These are phyloP conservation scores for Tangara arthus DNA, from an alignment of 2,797 vertebrate genomes.

Conservation along the genomic window DNA sequence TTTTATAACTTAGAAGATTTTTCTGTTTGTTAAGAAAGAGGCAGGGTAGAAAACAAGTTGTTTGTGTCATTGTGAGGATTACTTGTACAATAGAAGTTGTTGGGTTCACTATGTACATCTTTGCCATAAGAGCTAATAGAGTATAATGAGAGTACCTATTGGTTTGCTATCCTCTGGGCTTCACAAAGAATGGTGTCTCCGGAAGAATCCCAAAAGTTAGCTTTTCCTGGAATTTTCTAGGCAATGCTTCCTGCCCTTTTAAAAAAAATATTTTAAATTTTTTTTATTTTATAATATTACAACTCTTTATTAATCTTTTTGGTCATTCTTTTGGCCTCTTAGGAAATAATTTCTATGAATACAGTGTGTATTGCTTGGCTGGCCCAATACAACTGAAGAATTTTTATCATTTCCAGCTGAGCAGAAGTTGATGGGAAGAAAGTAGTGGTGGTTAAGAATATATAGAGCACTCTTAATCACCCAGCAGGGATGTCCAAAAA, in stretches of 20 bases:
- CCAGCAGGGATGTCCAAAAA: background rate
- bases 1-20: background rate
- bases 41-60: background rate
- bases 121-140: background rate
- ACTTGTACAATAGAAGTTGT: background rate
- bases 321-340: background rate
- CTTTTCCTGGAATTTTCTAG: background rate
- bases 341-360: background rate
- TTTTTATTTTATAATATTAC: background rate
- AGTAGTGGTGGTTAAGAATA: background rate
- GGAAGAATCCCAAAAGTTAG: background rate
- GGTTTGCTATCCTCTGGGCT: background rate
- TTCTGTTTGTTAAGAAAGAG: background rate
- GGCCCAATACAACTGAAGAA: background rate
- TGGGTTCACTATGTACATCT: background rate
- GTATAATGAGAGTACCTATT: background rate
- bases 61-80: background rate
- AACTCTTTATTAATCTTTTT: background rate
- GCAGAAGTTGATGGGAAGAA: background rate
- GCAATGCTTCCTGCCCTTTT: background rate
- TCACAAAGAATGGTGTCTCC: background rate
- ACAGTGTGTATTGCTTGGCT: background rate
- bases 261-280: background rate
- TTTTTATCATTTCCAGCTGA: background rate
- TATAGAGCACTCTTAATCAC: background rate